Evolutionary conservation across 2,113 vertebrate species (phyloP), one percentile per base, ranked within the genome.

Genomic region (Ammodytes dubius): DNA sequence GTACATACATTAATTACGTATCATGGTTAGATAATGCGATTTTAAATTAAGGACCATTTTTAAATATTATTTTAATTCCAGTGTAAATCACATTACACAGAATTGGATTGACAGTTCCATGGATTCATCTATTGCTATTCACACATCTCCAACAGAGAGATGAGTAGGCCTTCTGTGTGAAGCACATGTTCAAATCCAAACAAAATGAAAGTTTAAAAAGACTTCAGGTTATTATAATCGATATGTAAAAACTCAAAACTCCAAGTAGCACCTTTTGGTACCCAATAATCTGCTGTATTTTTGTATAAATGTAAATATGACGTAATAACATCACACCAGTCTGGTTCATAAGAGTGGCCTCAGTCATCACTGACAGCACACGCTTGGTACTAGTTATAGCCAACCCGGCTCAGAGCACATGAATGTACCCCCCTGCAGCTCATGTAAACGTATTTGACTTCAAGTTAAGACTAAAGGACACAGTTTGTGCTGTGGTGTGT

Each of bases 391-490:
- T 49, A 57, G 53, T 40, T 58, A 27, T 49, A 45, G 68, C 11
- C 17, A 60, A 14, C 42, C 63, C 27, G 8, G 42, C 63, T 70
- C 42, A 77, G 39, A 10, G 39, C 47, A 8, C 45, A 53, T 50
- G n/a, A 54, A 58, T 47, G 17, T 10, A 45, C 39, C 9, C 1
- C 42, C 46, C 61, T 37, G 43, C 8, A 42, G 35, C 42, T 57
- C 45, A 57, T 76, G 91, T 88, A 90, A 91, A 91, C 88, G 87
- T 59, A 56, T 75, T 74, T 67, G 47, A 74, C 67, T 87, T 89
- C 78, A 88, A 83, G 82, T 85, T 81, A 86, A 83, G 57, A 84
- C 47, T 54, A 15, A 83, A 77, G 64, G 79, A n/a, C 76, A 19
- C 6, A 27, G 1, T 54, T 17, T 15, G 52, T 53, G 65, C 2